Evolutionary conservation across 2,888 invertebrate genomes (phyloP), one percentile per base, ranked within the genome.

Genomic region (Cephus pulcher): DNA sequence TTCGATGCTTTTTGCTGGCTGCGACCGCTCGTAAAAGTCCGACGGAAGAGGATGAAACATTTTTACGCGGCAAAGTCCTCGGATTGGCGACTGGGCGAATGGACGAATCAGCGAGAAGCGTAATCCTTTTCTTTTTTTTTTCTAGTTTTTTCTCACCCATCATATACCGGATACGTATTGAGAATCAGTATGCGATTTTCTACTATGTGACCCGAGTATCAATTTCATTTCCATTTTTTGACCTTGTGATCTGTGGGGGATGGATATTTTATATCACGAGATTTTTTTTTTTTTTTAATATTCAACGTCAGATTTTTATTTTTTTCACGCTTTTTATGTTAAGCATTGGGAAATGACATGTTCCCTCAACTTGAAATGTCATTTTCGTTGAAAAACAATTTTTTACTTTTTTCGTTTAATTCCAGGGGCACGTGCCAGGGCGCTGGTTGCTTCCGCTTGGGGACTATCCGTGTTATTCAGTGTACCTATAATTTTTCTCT

Each of bases 391-490:
- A 56, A 23, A 56, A 56, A 9, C 56, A 56, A 9, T 6, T 23
- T 56, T 56, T 40, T 40, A 56, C n/a, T 11, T 23, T 71, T 71
- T 71, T 71, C 11, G 11, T 80, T 78, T 85, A 83, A 78, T 93
- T 93, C 69, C 93, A 97, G 97, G 97, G 97, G 95, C 96, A 90
- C 94, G 97, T 84, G 97, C 97, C 0, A 94, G 96, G 83, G 94
- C 95, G 75, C 93, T 98, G 77, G 95, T 98, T 11, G 94, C 95
- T 9, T 94, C 95, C 9, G 97, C 98, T 0, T 98, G 98, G 98
- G 89, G 95, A 11, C 93, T 97, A 80, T 97, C 97, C 86, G 94
- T 95, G 15, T 83, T 97, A 40, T 97, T 98, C 90, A 96, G 98
- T 1, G 92, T 95, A 73, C 98, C 98, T 68, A 95, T 96, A 37